Percentiles rank a stretch among this genome's conserved stretches.
These are phyloP conservation scores for Cheiracanthium punctorium DNA, from an alignment of 2,888 invertebrate genomes.

Conservation along the genomic window DNA sequence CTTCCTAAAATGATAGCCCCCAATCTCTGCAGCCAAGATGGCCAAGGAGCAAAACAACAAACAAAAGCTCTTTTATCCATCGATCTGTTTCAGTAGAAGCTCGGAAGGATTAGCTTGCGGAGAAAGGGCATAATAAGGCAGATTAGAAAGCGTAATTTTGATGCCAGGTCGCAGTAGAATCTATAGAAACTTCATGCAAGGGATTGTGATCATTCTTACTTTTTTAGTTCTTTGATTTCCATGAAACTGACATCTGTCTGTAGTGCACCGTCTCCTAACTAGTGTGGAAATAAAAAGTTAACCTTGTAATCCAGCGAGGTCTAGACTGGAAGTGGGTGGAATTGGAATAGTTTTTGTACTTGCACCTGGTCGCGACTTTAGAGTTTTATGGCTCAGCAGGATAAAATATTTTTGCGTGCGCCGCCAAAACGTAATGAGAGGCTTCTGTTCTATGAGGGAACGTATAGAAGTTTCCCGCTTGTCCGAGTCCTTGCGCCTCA, in stretches of 20 bases:
- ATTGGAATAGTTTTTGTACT: slow-evolving; percentile 22
- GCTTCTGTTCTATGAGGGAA: slow-evolving; percentile 34
- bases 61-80: too few species aligned
- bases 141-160: too few species aligned
- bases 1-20: too few species aligned
- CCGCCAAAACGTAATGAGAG: slow-evolving; percentile 35
- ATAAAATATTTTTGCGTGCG: slow-evolving; percentile 52
- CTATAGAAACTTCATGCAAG: too few species aligned
- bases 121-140: too few species aligned
- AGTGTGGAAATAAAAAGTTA: slow-evolving; percentile 22
- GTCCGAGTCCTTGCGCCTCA: slow-evolving; percentile 38
- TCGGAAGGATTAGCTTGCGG: too few species aligned
- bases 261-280: slow-evolving; percentile 17
- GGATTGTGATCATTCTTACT: slow-evolving; percentile 34
- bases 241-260: not conserved
- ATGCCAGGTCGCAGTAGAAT: too few species aligned
- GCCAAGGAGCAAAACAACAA: too few species aligned
- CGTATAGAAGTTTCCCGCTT: slow-evolving; percentile 50
- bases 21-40: too few species aligned
- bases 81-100: too few species aligned
- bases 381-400: slow-evolving; percentile 33
- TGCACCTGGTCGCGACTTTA: slow-evolving; percentile 45
- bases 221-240: slow-evolving; percentile 33
- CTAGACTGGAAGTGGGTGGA: slow-evolving; percentile 33
- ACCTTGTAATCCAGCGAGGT: slow-evolving; percentile 58